Evolutionary conservation across 2,797 vertebrate genomes (phyloP).

Genomic region (Oryzias sinensis): DNA sequence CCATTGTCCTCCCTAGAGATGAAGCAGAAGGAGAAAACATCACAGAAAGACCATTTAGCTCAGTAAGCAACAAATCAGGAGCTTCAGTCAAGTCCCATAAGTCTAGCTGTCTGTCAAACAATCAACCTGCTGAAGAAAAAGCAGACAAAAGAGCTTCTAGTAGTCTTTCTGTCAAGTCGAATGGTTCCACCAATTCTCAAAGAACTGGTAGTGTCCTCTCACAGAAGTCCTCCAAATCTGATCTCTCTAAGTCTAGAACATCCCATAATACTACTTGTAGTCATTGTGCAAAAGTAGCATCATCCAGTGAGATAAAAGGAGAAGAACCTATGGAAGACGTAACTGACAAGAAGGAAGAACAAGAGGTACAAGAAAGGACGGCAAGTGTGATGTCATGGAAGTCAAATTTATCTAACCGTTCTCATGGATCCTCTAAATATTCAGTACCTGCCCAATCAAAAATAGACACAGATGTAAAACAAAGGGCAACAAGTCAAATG

Average conservation of each 20-base stretch:
- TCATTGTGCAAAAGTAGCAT: constrained; percentile 20
- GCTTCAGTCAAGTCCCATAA: constrained; percentile 47
- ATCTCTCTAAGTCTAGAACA: constrained; percentile 58
- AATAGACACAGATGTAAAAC: constrained; percentile 34
- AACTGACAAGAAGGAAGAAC: constrained; percentile 13
- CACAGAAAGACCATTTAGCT: constrained; percentile 40
- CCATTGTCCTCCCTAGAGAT: constrained; percentile 19
- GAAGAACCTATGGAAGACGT: background rate
- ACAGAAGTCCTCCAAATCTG: constrained; percentile 47
- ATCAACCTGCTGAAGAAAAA: constrained; percentile 7
- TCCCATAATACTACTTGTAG: constrained; percentile 52
- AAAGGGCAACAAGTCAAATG: constrained; percentile 44
- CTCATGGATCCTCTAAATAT: constrained; percentile 44
- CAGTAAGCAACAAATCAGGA: constrained; percentile 51
- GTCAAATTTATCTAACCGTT: constrained; percentile 55
- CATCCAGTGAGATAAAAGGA: constrained; percentile 7
- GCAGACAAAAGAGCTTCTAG: constrained; percentile 27
- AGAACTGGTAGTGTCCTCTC: constrained; percentile 31
- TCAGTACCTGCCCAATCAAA: constrained; percentile 31
- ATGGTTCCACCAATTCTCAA: constrained; percentile 17
- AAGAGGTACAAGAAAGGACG: constrained; percentile 42
- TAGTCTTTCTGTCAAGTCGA: constrained; percentile 37
- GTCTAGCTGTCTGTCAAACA: constrained; percentile 20
- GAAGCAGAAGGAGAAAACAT: constrained; percentile 32
- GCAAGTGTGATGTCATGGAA: constrained; percentile 57